Base-by-base conservation (phyloP, 2,797 vertebrate species). In the Melanogrammus aeglefinus region DNA sequence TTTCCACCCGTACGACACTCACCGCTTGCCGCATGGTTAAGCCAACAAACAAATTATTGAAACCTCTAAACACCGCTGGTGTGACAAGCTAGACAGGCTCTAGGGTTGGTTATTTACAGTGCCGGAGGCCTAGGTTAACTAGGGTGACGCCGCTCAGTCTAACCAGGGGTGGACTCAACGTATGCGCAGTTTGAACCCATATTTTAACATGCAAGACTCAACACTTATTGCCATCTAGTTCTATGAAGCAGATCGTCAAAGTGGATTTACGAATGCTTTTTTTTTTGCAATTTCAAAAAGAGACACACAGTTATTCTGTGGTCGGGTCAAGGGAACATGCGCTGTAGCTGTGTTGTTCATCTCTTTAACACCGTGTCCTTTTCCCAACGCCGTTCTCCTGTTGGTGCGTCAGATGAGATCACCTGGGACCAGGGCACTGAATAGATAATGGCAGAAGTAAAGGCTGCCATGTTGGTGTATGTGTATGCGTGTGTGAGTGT, bases 11-110 rank as follows among this genome's bases (percentile, higher is more conserved):
- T 83, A 79, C 83, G 82, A 83, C 84, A 75, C 82, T 74, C 71
- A 29, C 76, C 80, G 81, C 84, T 86, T 92, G 92, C 88, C 88
- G 84, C 84, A 77, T 83, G 90, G 87, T 86, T 91, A 88, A 86
- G 82, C 86, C 87, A 89, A 89, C 81, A 88, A 90, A 89, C 84
- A 88, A 24, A 89, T 90, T 86, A 86, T 76, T 80, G 75, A 80
- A 82, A 87, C 81, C n/a, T 6, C 8, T n/a, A 21, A 21, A 24
- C 57, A 63, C 57, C 21, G 8, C n/a, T 73, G 84, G 86, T 36
- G 77, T 88, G 90, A 81, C 84, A 24, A 24, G 88, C 76, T 6
- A 51, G 82, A 36, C 74, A 57, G 78, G 31, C n/a, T 2, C n/a
- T 39, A 78, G 18, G 51, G 57, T n/a, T 21, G 57, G 57, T 21